Evolutionary conservation across 2,113 vertebrate species (phyloP), one percentile per base, ranked within the genome.

Genomic region (Rhea pennata): DNA sequence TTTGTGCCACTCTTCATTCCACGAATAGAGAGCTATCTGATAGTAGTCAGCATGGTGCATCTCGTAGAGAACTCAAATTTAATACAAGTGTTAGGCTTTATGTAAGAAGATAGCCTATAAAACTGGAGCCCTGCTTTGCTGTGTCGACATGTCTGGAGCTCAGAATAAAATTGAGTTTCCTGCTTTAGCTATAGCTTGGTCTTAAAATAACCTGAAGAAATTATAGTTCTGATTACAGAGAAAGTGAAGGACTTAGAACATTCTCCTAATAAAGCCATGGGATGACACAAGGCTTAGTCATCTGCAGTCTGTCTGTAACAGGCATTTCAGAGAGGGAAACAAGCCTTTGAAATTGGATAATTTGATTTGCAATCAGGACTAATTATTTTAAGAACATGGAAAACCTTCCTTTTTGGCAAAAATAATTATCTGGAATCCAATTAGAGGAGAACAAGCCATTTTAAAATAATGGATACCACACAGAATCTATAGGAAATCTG

Each of bases 81-180:
- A 92, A 96, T 95, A 93, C 79, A 65, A 93, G 95, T 91, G 90
- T 96, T 95, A 97, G 94, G 93, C 97, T 98, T 98, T 98, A 97
- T 98, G 98, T 98, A 98, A 98, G 97, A 92, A 98, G 98, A 98
- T 98, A 98, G 97, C 96, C 97, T 96, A 82, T 97, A 97, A 98
- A 98, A 97, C 97, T 93, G 97, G 98, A 98, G 96, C 96, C 97
- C 91, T 97, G 97, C 98, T 98, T 98, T 98, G 98, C 98, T 98
- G 97, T 98, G 98, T 98, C 97, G 97, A 99, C 98, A 98, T 98
- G 98, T 98, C 98, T 98, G 97, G 97, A 97, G 98, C 98, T 99
- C 98, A 98, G 98, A 99, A 99, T 99, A 99, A 99, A 99, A 98
- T 95, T 95, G 97, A 98, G 98, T 99, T 99, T 99, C 99, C 99